Percentiles rank a stretch among this genome's conserved stretches.
Conservation (phyloP, 1,140 invertebrate genomes). For the Gryon sp. region DNA sequence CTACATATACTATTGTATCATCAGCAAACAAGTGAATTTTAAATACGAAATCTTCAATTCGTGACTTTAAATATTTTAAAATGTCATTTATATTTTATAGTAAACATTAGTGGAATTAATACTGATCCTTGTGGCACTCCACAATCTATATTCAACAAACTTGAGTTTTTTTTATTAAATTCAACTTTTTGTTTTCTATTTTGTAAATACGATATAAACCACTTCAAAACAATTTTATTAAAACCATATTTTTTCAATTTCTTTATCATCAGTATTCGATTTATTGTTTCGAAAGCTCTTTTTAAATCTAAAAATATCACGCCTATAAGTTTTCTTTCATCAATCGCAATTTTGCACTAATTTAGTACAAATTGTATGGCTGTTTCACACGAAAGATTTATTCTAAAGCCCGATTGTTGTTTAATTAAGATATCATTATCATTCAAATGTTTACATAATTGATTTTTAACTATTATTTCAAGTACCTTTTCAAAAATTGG, state of each 20-base stretch:
- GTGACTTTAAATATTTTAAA: too few species aligned
- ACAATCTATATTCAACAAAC: neutral
- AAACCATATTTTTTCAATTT: slow-evolving; percentile 42
- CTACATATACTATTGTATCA: slow-evolving; percentile 5
- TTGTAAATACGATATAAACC: neutral
- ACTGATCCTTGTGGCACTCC: too few species aligned
- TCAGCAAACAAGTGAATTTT: slow-evolving; percentile 15
- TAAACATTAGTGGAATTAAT: neutral
- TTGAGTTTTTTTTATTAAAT: slow-evolving; percentile 1
- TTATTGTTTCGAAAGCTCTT: slow-evolving; percentile 59
- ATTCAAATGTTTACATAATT: slow-evolving; percentile 26
- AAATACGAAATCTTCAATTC: too few species aligned
- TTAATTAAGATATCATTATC: slow-evolving; percentile 22
- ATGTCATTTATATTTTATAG: neutral
- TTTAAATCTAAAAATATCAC: too few species aligned
- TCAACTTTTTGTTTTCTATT: too few species aligned
- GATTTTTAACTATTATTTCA: slow-evolving; percentile 52
- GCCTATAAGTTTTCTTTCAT: slow-evolving; percentile 23
- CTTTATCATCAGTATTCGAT: slow-evolving; percentile 19
- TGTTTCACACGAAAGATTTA: slow-evolving; percentile 35
- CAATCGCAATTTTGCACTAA: slow-evolving; percentile 28
- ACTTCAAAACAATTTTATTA: slow-evolving; percentile 4
- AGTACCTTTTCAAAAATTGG: slow-evolving; percentile 57
- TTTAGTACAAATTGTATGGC: slow-evolving; percentile 21
- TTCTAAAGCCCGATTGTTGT: slow-evolving; percentile 36